These are phyloP conservation scores for Athene noctua DNA, from an alignment of 2,113 vertebrate species.

Conservation along the genomic window DNA sequence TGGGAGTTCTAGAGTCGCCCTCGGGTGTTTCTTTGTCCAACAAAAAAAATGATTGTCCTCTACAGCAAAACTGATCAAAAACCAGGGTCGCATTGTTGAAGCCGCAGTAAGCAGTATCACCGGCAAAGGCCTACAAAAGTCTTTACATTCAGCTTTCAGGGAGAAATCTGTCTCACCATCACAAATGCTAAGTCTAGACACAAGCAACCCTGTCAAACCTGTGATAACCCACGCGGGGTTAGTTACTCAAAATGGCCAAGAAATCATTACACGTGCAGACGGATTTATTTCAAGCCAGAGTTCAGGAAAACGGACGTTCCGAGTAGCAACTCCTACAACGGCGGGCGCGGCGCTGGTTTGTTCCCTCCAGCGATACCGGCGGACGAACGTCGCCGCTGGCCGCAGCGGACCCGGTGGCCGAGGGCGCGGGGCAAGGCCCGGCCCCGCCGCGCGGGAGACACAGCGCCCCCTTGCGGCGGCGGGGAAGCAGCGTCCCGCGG, in stretches of 20 bases:
- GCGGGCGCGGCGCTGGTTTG: rapidly evolving
- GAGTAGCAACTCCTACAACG: rapidly evolving
- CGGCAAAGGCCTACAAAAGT: not conserved
- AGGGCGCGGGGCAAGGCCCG: not conserved
- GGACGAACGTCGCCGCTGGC: rapidly evolving
- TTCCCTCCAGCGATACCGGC: rapidly evolving
- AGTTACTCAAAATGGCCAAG: not conserved
- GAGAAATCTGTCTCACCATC: not conserved
- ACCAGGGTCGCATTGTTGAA: rapidly evolving
- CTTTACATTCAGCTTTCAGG: not conserved
- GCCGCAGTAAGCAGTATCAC: not conserved
- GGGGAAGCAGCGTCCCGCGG: no score
- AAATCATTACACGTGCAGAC: rapidly evolving
- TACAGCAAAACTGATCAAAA: not conserved
- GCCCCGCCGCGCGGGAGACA: not conserved
- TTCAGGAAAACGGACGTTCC: not conserved
- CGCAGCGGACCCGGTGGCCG: no score
- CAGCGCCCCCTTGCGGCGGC: not conserved
- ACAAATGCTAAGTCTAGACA: not conserved
- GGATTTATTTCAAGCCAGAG: not conserved
- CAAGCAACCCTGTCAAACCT: not conserved
- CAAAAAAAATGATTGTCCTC: not conserved
- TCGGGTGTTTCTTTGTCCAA: rapidly evolving
- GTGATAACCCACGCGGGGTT: rapidly evolving
- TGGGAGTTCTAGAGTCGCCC: no score